Percentiles rank a stretch among this genome's conserved stretches.
These are phyloP conservation scores for Sebastes fasciatus DNA, from an alignment of 2,113 vertebrate genomes.

Conservation along the genomic window DNA sequence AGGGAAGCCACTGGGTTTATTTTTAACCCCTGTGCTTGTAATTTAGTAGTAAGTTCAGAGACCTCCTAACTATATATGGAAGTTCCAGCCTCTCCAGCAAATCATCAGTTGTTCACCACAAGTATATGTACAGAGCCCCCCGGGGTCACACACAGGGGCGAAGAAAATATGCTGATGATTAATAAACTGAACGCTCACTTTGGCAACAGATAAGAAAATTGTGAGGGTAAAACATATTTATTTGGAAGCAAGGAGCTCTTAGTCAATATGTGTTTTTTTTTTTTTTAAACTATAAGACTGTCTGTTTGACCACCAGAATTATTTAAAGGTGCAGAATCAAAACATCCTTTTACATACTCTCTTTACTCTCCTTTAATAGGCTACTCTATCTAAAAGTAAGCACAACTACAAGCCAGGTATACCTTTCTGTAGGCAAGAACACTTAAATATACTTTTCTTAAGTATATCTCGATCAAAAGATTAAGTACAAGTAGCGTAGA, in stretches of 20 bases:
- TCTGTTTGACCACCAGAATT: too few relatives aligned
- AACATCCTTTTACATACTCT: too few relatives aligned
- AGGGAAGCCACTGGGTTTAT: slow-evolving; percentile 24
- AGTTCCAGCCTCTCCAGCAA: neutral
- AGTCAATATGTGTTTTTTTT: too few relatives aligned
- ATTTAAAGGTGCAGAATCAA: too few relatives aligned
- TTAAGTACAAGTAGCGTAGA: too few relatives aligned
- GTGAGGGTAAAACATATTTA: neutral
- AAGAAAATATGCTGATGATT: neutral
- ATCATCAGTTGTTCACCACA: slow-evolving; percentile 19
- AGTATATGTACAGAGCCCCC: neutral
- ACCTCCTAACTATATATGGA: slow-evolving; percentile 26
- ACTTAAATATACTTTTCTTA: too few relatives aligned
- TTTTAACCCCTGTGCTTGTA: slow-evolving; percentile 55
- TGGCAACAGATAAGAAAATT: neutral
- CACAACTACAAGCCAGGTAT: too few relatives aligned
- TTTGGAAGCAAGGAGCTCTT: neutral
- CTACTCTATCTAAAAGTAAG: too few relatives aligned
- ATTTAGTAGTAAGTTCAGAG: slow-evolving; percentile 51
- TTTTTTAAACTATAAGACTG: too few relatives aligned
- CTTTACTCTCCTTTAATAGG: too few relatives aligned
- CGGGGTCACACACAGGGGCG: neutral
- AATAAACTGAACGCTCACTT: neutral
- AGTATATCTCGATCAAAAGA: too few relatives aligned
- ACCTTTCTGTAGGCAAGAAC: too few relatives aligned